phyloP scores from a whole-genome alignment of 2,888 invertebrate species.

The Leptothorax acervorum region DNA sequence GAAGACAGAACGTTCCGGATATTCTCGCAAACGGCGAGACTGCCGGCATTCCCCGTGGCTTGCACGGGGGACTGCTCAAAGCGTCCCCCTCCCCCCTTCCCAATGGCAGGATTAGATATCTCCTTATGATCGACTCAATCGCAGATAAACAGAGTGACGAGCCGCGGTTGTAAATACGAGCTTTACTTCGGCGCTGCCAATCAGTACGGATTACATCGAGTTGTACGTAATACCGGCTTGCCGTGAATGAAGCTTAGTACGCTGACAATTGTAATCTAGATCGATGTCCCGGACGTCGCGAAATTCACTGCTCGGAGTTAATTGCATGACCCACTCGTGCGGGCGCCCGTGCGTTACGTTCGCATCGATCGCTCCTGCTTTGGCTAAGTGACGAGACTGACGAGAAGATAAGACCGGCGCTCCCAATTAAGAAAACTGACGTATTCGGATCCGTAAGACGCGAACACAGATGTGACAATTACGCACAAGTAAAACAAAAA shows the following conservation, averaged over 20 bases:
- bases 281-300: slow-evolving; percentile 58
- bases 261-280: slow-evolving; percentile 68
- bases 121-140: slow-evolving; percentile 44
- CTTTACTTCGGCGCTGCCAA: slow-evolving; percentile 45
- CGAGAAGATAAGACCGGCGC: neutral
- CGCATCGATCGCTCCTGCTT: slow-evolving; percentile 9
- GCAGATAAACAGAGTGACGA: slow-evolving; percentile 42
- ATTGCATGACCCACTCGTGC: slow-evolving; percentile 46
- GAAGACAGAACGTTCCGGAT: neutral
- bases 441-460: neutral
- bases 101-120: slow-evolving; percentile 12
- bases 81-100: neutral
- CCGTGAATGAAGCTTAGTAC: slow-evolving; percentile 60
- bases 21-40: slow-evolving; percentile 21
- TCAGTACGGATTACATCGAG: slow-evolving; percentile 58
- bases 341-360: slow-evolving; percentile 22
- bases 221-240: slow-evolving; percentile 57
- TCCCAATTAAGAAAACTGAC: neutral
- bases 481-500: neutral
- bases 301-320: slow-evolving; percentile 57
- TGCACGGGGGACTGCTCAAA: neutral
- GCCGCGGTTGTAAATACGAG: slow-evolving; percentile 43
- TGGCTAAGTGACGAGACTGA: slow-evolving; percentile 26
- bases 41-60: neutral
- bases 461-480: neutral